Conservation (phyloP, 2,113 vertebrate species). For the Ammodytes marinus region DNA sequence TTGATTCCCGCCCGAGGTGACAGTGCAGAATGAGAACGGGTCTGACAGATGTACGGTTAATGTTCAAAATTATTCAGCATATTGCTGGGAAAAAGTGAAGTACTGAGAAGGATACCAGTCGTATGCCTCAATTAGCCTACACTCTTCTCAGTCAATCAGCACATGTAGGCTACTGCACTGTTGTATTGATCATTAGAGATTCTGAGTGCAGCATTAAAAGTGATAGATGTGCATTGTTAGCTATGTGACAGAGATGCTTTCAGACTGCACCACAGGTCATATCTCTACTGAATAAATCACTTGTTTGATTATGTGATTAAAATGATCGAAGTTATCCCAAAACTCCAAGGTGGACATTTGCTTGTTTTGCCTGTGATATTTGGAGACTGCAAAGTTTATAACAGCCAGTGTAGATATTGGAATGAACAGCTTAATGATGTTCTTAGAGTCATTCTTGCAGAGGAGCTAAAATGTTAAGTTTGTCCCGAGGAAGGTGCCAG, state of each 20-base stretch:
- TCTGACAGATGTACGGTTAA: constrained; percentile 16
- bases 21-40: not conserved
- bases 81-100: constrained; percentile 27
- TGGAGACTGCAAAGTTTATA: constrained; percentile 20
- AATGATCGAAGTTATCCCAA: constrained; percentile 5
- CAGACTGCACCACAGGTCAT: constrained; percentile 19
- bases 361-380: constrained; percentile 16
- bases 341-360: constrained; percentile 9
- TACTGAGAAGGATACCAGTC: constrained; percentile 8
- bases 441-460: not conserved
- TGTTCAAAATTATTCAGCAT: constrained; percentile 31
- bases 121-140: not conserved
- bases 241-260: not conserved
- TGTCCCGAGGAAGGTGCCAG: not conserved
- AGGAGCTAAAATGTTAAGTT: not conserved
- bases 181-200: constrained; percentile 40
- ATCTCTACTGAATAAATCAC: constrained; percentile 33
- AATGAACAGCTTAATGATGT: constrained; percentile 6
- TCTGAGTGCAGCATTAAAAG: constrained; percentile 33
- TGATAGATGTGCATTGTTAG: constrained; percentile 43
- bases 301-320: constrained; percentile 25
- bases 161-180: constrained; percentile 27
- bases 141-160: constrained; percentile 22
- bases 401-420: constrained; percentile 6
- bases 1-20: constrained; percentile 24